Conservation (phyloP, 2,113 vertebrate genomes). For the Silurus meridionalis region DNA sequence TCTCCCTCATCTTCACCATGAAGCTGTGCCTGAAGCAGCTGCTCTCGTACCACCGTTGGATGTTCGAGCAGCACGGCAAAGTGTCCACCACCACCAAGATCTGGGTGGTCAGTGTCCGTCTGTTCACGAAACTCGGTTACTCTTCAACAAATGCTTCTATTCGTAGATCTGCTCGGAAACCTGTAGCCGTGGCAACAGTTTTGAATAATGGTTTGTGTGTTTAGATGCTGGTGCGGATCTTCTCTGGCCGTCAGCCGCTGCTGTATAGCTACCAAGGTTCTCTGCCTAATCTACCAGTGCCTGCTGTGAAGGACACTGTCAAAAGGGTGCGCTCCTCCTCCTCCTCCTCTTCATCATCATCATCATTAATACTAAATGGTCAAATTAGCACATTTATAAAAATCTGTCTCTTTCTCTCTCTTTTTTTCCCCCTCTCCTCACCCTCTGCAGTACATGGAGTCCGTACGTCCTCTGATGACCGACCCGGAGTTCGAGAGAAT, state of each 20-base stretch:
- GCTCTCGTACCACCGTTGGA: slow-evolving; percentile 89
- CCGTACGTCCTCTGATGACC: slow-evolving; percentile 76
- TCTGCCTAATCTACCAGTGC: slow-evolving; percentile 83
- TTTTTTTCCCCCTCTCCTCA: background rate
- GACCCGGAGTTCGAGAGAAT: slow-evolving; percentile 72
- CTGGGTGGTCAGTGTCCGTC: slow-evolving; percentile 81
- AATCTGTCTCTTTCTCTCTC: slow-evolving; percentile 2
- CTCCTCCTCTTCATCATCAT: background rate
- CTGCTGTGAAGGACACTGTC: slow-evolving; percentile 78
- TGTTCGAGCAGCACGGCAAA: slow-evolving; percentile 82
- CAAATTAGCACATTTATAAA: background rate
- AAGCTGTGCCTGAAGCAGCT: slow-evolving; percentile 84
- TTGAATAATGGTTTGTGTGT: slow-evolving; percentile 6
- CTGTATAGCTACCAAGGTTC: slow-evolving; percentile 87
- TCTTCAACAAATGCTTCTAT: background rate
- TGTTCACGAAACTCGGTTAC: background rate
- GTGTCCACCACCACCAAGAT: slow-evolving; percentile 85
- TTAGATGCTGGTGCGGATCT: slow-evolving; percentile 86
- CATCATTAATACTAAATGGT: background rate
- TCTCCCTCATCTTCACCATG: slow-evolving; percentile 86
- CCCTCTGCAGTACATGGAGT: slow-evolving; percentile 80
- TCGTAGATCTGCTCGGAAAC: background rate
- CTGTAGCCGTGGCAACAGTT: background rate
- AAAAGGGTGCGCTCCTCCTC: slow-evolving; percentile 71
- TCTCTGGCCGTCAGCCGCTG: slow-evolving; percentile 83